These are phyloP conservation scores for Leptura quadrifasciata DNA, from an alignment of 2,888 invertebrate genomes.

Conservation along the genomic window DNA sequence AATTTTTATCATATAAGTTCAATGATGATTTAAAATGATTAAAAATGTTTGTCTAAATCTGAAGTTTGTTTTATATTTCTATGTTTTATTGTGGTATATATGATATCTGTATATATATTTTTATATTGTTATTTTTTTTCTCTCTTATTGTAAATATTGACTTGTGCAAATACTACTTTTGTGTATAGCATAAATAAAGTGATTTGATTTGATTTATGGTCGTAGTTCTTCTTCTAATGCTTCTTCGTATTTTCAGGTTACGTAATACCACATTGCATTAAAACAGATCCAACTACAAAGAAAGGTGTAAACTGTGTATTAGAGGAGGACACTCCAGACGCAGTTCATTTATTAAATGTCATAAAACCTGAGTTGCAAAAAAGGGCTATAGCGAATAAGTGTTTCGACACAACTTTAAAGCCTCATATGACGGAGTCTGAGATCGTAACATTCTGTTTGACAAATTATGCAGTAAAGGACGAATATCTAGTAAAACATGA, in stretches of 20 bases:
- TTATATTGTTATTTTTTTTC: no score
- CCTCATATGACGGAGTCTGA: slow-evolving; percentile 81
- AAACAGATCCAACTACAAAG: slow-evolving; percentile 75
- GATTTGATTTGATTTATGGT: no score
- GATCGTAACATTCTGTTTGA: slow-evolving; percentile 76
- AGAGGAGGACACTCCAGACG: slow-evolving; percentile 78
- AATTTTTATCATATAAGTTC: no score
- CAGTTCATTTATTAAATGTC: slow-evolving; percentile 79
- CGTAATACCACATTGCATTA: slow-evolving; percentile 78
- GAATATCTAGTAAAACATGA: slow-evolving; percentile 74
- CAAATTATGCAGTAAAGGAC: slow-evolving; percentile 72
- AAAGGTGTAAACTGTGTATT: slow-evolving; percentile 81
- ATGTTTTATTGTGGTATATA: no score
- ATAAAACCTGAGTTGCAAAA: slow-evolving; percentile 80
- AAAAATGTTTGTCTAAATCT: no score
- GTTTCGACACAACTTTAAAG: slow-evolving; percentile 74
- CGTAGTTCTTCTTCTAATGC: no score
- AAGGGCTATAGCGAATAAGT: slow-evolving; percentile 77
- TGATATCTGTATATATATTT: no score
- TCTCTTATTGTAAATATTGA: no score
- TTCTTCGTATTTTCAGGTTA: slow-evolving; percentile 46
- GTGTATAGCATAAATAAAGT: background rate
- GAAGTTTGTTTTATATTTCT: no score
- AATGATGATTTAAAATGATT: no score
- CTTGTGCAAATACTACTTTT: no score